Evolutionary conservation across 1,140 invertebrate genomes (phyloP), one percentile per base, ranked within the genome.

Genomic region (Tigriopus japonicus): DNA sequence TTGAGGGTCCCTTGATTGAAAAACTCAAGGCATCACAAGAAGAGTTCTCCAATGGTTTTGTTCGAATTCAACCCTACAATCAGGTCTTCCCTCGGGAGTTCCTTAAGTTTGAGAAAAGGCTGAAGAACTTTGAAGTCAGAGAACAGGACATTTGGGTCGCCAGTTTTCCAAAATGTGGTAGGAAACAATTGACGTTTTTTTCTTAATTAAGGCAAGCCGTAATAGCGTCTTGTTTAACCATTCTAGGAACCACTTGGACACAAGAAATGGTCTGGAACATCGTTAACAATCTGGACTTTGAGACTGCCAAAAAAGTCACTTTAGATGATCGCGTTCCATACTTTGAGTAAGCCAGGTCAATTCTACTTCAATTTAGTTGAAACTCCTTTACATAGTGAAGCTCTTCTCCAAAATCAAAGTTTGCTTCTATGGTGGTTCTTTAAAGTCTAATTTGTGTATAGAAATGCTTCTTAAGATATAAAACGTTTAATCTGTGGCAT

Each of bases 181-280:
- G 10, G n/a, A 49, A 43, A 17, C 21, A 21, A 49, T 10, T 6
- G n/a, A 49, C 12, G 15, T 43, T 43, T 43, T 12, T 43, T 43
- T 15, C n/a, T n/a, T n/a, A n/a, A n/a, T n/a, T n/a, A n/a, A n/a
- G n/a, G n/a, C n/a, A 43, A 15, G 42, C 42, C 15, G 42, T 12
- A 15, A 15, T 12, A 43, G 10, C 15, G 10, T 43, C 42, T 43
- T 49, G n/a, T 49, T 21, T 49, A 21, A 21, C n/a, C 2, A 49
- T 49, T 49, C 21, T 49, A 49, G 45, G 45, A 55, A 55, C 53
- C 9, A 55, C 53, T 2, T 55, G 53, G 53, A 55, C 53, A 5
- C 53, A 19, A 35, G 53, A 55, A 14, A 55, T 55, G 53, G 53
- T 55, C 3, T 55, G 53, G 53, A 19, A 24, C 28, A 55, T 55